Percentiles rank a stretch among this genome's conserved stretches.
These are phyloP conservation scores for Lamellibrachia columna DNA, from an alignment of 2,888 invertebrate genomes.

Conservation along the genomic window DNA sequence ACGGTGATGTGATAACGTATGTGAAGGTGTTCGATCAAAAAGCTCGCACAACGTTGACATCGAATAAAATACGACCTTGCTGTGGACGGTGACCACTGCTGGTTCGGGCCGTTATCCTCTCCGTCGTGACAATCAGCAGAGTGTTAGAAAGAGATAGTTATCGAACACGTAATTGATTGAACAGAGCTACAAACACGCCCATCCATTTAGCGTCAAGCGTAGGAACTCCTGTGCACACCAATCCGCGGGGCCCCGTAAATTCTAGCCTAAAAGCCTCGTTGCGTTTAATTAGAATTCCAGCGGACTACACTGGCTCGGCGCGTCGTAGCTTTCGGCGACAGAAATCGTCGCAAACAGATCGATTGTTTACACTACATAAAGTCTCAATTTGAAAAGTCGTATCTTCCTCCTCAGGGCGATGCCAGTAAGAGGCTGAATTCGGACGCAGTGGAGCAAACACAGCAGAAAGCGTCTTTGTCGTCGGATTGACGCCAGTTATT, in stretches of 20 bases:
- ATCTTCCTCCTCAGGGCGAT: neutral
- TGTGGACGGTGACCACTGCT: too few relatives aligned
- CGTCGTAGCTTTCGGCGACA: neutral
- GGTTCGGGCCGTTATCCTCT: too few relatives aligned
- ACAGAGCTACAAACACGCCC: neutral
- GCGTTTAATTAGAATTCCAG: neutral
- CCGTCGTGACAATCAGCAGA: too few relatives aligned
- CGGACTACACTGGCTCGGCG: neutral
- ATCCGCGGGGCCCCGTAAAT: constrained; percentile 9
- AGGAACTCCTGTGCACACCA: neutral
- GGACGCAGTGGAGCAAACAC: neutral
- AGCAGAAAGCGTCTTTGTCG: neutral
- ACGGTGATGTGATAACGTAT: neutral
- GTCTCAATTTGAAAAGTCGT: constrained; percentile 1
- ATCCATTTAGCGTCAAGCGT: neutral
- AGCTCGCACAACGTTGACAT: too few relatives aligned
- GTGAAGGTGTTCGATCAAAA: neutral
- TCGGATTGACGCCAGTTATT: neutral
- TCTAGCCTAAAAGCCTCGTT: neutral
- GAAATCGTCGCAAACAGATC: neutral
- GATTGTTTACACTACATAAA: neutral
- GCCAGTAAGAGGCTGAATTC: neutral
- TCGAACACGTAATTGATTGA: constrained; percentile 5
- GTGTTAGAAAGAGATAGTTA: neutral
- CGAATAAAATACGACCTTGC: too few relatives aligned